Base-by-base conservation (phyloP, 2,888 invertebrate genomes). In the Uloborus plumipes region DNA sequence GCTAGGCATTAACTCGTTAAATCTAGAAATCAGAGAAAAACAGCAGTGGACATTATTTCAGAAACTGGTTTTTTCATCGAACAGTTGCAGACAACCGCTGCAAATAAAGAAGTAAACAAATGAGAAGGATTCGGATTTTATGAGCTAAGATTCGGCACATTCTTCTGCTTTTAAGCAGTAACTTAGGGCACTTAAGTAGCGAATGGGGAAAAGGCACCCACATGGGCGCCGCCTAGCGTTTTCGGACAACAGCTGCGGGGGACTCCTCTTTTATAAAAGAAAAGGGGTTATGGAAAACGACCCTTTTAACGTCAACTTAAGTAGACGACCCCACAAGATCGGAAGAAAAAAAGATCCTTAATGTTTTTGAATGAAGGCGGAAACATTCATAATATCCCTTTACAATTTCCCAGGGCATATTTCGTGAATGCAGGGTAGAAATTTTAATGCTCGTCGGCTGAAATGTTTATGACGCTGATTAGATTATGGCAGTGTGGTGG, bases 131-230 rank as follows among this genome's bases (percentile, higher is more conserved):
- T 65, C 16, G 15, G 31, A 67, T 72, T 72, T 78, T 72, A 62
- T 71, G 49, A 62, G 59, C 18, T 66, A 59, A 51, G 65, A 59
- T 22, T 55, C 66, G 50, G 55, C 26, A n/a, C 20, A 69, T 77
- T 71, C 62, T 71, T 51, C 26, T 39, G 11, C 51, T 72, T 72
- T 58, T 39, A 53, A 51, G 47, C 39, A 31, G 78, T 71, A 78
- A 78, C 72, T 65, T 78, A 59, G 71, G 78, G 71, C 65, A 72
- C 71, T 77, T 77, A 77, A 77, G 77, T 71, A 77, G 70, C 59
- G 70, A 71, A 77, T 71, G 72, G 59, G 72, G 72, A 79, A n/a
- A 72, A 51, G 51, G 59, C 78, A 72, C 71, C 22, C 65, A 9
- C 66, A 72, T 22, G n/a, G 78, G 72, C 78, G 78, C 78, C 78